Percentiles rank a stretch among this genome's conserved stretches.
phyloP scores from a whole-genome alignment of 2,797 vertebrate species.

The Danionella dracula region DNA sequence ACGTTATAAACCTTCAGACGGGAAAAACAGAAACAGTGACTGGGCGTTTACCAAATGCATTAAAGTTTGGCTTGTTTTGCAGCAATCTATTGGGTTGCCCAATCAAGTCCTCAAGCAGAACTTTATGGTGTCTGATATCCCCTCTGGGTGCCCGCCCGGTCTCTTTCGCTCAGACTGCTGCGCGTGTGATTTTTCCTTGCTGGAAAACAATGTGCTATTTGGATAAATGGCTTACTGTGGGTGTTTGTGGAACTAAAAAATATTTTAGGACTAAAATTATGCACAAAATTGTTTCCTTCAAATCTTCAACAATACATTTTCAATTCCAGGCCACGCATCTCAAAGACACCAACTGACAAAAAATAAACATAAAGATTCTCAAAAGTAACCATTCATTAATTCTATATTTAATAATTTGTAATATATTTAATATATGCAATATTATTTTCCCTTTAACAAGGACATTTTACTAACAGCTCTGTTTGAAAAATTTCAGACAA shows the following conservation, averaged over 20 bases:
- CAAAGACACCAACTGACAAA: too few species aligned
- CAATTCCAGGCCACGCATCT: too few species aligned
- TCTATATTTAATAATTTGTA: too few species aligned
- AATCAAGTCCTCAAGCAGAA: not conserved
- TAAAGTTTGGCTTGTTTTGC: constrained; percentile 19
- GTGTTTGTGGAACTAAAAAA: not conserved
- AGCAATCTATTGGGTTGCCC: constrained; percentile 17
- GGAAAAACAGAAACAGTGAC: not conserved
- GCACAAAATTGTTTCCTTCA: too few species aligned
- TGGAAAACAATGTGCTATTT: not conserved
- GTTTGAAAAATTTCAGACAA: too few species aligned
- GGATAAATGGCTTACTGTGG: not conserved
- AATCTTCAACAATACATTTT: too few species aligned
- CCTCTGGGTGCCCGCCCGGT: not conserved
- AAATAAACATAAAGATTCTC: too few species aligned
- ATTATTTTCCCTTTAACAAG: too few species aligned
- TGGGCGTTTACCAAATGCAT: constrained; percentile 25
- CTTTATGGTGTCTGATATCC: constrained; percentile 7
- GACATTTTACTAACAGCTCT: too few species aligned
- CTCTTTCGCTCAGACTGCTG: constrained; percentile 7
- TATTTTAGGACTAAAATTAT: not conserved
- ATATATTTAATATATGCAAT: too few species aligned
- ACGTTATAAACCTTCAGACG: constrained; percentile 11
- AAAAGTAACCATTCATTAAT: too few species aligned
- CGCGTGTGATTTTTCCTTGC: too few species aligned